Conservation (phyloP, 2,888 invertebrate genomes). For the Gryllus longicercus region DNA sequence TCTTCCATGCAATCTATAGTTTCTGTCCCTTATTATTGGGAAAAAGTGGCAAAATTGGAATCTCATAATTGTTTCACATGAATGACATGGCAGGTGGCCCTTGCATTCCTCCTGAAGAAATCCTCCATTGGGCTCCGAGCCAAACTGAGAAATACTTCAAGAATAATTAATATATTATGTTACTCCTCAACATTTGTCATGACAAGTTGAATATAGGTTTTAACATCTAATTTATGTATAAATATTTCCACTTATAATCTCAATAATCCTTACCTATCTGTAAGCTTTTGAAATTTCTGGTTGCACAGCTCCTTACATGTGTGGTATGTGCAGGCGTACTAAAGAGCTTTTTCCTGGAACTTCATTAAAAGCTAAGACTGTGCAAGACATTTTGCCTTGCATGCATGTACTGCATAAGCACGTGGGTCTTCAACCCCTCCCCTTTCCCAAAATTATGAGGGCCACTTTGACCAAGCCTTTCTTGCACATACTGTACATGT, state of each 20-base stretch:
- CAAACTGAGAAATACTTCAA: not conserved
- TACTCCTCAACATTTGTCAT: not conserved
- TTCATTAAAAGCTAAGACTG: too few relatives aligned
- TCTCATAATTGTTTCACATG: constrained; percentile 18
- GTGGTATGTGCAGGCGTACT: not conserved
- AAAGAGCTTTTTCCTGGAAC: too few relatives aligned
- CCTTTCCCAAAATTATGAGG: not conserved
- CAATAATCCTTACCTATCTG: not conserved
- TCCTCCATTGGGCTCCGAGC: not conserved
- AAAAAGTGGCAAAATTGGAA: not conserved
- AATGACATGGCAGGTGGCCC: not conserved
- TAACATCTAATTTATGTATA: not conserved
- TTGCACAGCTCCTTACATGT: not conserved
- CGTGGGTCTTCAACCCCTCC: too few relatives aligned
- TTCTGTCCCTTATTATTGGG: constrained; percentile 3
- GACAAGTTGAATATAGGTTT: not conserved
- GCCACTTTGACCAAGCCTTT: not conserved
- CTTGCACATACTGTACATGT: constrained; percentile 4
- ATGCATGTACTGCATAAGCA: too few relatives aligned
- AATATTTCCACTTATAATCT: not conserved
- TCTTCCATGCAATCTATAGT: not conserved
- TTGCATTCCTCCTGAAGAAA: not conserved
- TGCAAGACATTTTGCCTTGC: too few relatives aligned
- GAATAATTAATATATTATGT: not conserved
- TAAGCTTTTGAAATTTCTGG: constrained; percentile 1